A percentile compares a stretch with the other conserved stretches of the same genome.
Evolutionary conservation across 2,888 invertebrate species (phyloP).

Genomic region (Suillia variegata): DNA sequence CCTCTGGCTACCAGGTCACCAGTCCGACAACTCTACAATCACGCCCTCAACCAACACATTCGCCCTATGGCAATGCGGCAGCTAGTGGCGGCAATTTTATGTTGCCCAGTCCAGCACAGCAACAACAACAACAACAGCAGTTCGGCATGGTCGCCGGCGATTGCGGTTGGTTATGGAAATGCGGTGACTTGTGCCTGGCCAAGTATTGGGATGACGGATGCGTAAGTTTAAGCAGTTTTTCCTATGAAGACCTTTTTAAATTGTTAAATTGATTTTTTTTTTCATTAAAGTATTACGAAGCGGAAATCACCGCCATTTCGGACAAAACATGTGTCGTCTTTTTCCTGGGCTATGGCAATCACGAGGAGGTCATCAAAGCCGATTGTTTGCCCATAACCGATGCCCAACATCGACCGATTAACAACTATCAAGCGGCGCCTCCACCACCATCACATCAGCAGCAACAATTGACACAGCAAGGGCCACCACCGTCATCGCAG

Average conservation of each 20-base stretch:
- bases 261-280: background rate
- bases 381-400: conserved; percentile 76
- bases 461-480: conserved; percentile 23
- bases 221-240: too few relatives aligned
- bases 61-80: conserved; percentile 26
- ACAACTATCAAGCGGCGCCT: conserved; percentile 34
- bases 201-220: conserved; percentile 93
- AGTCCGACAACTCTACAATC: conserved; percentile 21
- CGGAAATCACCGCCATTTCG: conserved; percentile 79
- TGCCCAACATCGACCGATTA: conserved; percentile 50
- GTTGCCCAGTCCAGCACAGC: conserved; percentile 43
- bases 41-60: conserved; percentile 8
- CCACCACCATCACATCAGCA: conserved; percentile 33
- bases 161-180: conserved; percentile 68
- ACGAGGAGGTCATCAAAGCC: conserved; percentile 82
- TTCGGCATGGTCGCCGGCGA: conserved; percentile 52
- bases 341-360: conserved; percentile 87
- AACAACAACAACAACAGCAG: conserved; percentile 20
- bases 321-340: conserved; percentile 84
- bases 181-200: conserved; percentile 84
- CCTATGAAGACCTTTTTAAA: background rate
- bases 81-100: background rate
- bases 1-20: conserved; percentile 20
- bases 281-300: conserved; percentile 74
- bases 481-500: conserved; percentile 11